Evolutionary conservation across 2,888 invertebrate species (phyloP), one percentile per base, ranked within the genome.

Genomic region (Allophyes oxyacanthae): DNA sequence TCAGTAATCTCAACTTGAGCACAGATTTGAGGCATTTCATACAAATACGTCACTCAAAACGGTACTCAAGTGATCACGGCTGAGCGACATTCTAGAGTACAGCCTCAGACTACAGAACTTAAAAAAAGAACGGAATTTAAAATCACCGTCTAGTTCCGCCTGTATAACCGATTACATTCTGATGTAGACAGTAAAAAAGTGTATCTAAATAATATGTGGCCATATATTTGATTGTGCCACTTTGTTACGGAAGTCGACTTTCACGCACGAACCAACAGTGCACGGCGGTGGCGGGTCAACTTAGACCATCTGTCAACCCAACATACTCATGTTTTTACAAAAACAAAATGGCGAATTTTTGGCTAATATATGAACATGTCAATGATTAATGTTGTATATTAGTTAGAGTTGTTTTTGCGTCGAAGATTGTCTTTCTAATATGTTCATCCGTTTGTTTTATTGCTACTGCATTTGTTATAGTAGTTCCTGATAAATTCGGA

Each of bases 171-270:
- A 67, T 53, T 54, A 50, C 28, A 49, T 54, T 36, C 45, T 32
- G 25, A 42, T 41, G 36, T 37, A 69, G 64, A 57, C 38, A 49
- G 46, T 48, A 45, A 52, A 69, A 42, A 66, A 69, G 42, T 57
- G 52, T 65, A 28, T 62, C 36, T 43, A 53, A 51, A 62, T 57
- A 57, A 70, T 59, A 55, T 66, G 62, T 49, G 41, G 58, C 46
- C 67, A 63, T 69, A 65, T 69, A 66, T 70, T 70, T 67, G 58
- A 70, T 63, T 70, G 70, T 67, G 63, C 70, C 36, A 67, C 63
- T 71, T 70, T 44, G 58, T 64, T 51, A 53, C 70, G 70, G 59
- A 70, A 63, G 66, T 43, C 56, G 56, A 66, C 69, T 70, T 70
- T 70, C 69, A 59, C 71, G 71, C 63, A 66, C 63, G 57, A 57